Conservation (phyloP, 2,888 invertebrate genomes). For the Cantharis lateralis region DNA sequence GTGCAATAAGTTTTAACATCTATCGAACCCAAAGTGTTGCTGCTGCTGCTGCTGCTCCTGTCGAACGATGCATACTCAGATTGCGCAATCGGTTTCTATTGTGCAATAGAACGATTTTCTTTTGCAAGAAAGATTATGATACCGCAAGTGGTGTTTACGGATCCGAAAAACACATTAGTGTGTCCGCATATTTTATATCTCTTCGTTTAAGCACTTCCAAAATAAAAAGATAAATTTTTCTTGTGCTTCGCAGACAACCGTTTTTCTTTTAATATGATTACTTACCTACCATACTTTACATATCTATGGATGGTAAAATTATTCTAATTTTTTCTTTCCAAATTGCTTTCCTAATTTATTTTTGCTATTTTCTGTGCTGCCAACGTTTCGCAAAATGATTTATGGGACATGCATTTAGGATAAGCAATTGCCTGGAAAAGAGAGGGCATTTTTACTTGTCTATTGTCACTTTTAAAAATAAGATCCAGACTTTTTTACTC, state of each 20-base stretch:
- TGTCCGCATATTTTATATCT: slow-evolving; percentile 27
- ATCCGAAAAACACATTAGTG: slow-evolving; percentile 26
- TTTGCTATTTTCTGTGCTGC: not conserved
- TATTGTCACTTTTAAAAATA: not conserved
- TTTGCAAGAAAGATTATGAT: slow-evolving; percentile 21
- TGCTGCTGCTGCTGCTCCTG: not conserved
- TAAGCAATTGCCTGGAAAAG: not conserved
- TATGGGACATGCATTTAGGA: not conserved
- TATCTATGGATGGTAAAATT: not conserved
- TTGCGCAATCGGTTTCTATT: slow-evolving; percentile 30
- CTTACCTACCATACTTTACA: not conserved
- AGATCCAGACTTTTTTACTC: not conserved
- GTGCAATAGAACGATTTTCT: slow-evolving; percentile 18
- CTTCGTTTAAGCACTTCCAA: slow-evolving; percentile 17
- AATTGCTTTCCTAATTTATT: not conserved
- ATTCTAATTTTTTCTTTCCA: not conserved
- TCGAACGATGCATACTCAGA: slow-evolving; percentile 34
- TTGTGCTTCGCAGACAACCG: slow-evolving; percentile 13
- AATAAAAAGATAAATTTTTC: slow-evolving; percentile 11
- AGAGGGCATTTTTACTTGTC: not conserved
- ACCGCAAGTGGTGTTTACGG: slow-evolving; percentile 19
- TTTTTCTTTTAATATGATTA: slow-evolving; percentile 21
- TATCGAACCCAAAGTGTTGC: slow-evolving; percentile 10
- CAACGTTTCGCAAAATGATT: not conserved
- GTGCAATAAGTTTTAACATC: slow-evolving; percentile 34